phyloP scores from a whole-genome alignment of 2,113 vertebrate species.

The Centrocercus urophasianus region DNA sequence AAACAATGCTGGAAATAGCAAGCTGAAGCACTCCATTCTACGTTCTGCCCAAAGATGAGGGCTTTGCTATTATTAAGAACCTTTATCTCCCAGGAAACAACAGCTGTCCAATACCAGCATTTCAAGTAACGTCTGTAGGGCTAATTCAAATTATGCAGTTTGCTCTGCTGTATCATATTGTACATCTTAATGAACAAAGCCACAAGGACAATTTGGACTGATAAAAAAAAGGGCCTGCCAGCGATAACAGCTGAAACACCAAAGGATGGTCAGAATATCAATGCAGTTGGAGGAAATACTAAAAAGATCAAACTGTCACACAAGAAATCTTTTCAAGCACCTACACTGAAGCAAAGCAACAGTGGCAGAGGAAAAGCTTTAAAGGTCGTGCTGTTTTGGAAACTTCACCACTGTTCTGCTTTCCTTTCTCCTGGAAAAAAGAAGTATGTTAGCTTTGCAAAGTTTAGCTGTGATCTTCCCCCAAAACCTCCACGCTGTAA shows the following conservation, averaged over 20 bases:
- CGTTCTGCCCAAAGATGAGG: accelerated
- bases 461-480: not conserved
- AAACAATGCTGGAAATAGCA: not conserved
- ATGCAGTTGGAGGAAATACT: not conserved
- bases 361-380: not conserved
- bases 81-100: constrained; percentile 20
- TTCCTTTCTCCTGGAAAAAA: not conserved
- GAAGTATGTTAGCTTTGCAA: not conserved
- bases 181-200: constrained; percentile 68
- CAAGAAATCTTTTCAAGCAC: constrained; percentile 1
- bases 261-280: not conserved
- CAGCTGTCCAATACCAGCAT: constrained; percentile 1
- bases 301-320: not conserved
- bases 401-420: not conserved
- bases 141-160: constrained; percentile 39
- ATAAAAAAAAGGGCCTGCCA: not conserved
- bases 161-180: not conserved
- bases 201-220: constrained; percentile 51
- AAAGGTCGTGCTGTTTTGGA: not conserved
- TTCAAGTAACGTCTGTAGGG: constrained; percentile 18
- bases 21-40: accelerated
- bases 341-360: not conserved
- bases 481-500: not conserved
- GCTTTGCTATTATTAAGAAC: not conserved
- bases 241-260: not conserved